Evolutionary conservation across 2,888 invertebrate species (phyloP), one percentile per base, ranked within the genome.

Genomic region (Altica lythri): DNA sequence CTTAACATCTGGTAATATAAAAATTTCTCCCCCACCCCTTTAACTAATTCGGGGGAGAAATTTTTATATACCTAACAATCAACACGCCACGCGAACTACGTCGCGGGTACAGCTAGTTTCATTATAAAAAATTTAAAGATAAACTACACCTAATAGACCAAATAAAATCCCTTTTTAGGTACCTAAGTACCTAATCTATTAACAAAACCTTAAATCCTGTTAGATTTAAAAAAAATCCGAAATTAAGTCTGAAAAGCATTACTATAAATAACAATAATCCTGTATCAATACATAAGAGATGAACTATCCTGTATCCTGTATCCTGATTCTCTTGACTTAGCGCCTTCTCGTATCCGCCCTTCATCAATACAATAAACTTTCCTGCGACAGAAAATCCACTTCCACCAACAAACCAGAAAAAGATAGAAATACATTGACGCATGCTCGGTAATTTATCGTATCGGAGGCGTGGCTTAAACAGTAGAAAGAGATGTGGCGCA

Each of bases 261-360:
- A 62, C 54, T 59, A 65, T 64, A 68, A 65, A 68, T 61, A 69
- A 67, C 65, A 55, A 60, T 65, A 69, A 72, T 73, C 71, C 72
- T 70, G 64, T 74, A 73, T 74, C 74, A 73, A 74, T 74, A 74
- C 67, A 67, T 67, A 67, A 68, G 65, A 64, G 68, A 62, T 64
- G 65, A 60, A 57, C 56, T 60, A 45, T 57, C 55, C 61, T 56
- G 61, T 64, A 45, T 57, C 55, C 61, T 56, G 61, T 64, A 64
- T 61, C 61, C 70, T 71, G 71, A 74, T 73, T 73, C 74, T 68
- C 69, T 70, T 77, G 76, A 76, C 77, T 77, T 77, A 73, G 72
- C 75, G 75, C 73, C 75, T 74, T 67, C 49, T 46, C 68, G 66
- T 67, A 67, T 61, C 72, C 75, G 65, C 75, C 75, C 62, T 60